Base-by-base conservation (phyloP, 2,888 invertebrate species). In the Hyppa rectilinea region DNA sequence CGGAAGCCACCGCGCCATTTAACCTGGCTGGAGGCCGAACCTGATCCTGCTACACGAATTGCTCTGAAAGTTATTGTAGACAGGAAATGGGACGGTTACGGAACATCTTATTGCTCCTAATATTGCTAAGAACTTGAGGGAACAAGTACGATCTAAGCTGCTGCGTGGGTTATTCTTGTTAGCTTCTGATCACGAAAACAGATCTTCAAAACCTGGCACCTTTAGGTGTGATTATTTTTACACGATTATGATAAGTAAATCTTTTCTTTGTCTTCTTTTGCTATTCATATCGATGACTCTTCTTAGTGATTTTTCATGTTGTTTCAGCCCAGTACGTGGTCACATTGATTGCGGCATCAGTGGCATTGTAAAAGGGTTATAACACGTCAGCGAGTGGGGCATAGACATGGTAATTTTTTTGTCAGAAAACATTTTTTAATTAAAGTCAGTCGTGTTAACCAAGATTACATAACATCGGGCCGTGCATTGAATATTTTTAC, bases 1-100 rank as follows among this genome's bases (percentile, higher is more conserved):
- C 82, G 86, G 84, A 81, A 81, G 69, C 71, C 67, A 78, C 58
- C 66, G 75, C 65, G 49, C 76, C 78, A 63, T 84, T 78, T n/a
- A 81, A 70, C 78, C 76, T 71, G 69, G 73, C 63, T 68, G 71
- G 38, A 64, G 64, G 47, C 76, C 56, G 64, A 80, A 63, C 65
- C 63, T 62, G 53, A 67, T 69, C 74, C 71, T 74, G 50, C 45
- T 45, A 68, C 64, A 31, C 31, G 62, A 67, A 82, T 64, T 53
- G 55, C 31, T 67, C 71, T 47, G 52, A 50, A 63, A 68, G 55
- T 81, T 47, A 58, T 67, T 68, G 45, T 56, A 36, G 38, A 43
- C 38, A 40, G 72, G 55, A 77, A 81, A 49, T 55, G 14, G 29
- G n/a, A 45, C n/a, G n/a, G 3, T 45, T 45, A 59, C n/a, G n/a